Evolutionary conservation across 2,113 vertebrate genomes (phyloP).

Genomic region (Callopanchax toddi): DNA sequence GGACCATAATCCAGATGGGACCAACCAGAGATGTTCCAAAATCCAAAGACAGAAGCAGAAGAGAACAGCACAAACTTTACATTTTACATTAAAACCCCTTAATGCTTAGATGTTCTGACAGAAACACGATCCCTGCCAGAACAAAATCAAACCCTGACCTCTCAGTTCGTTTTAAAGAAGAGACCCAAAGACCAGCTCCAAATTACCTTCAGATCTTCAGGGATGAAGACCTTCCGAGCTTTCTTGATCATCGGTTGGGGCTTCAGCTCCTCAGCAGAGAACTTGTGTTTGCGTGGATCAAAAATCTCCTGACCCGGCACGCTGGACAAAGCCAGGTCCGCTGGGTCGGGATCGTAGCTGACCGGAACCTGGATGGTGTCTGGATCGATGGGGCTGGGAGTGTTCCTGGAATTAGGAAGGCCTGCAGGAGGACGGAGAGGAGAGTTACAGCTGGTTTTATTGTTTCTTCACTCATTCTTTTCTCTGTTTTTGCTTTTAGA

Average conservation of each 20-base stretch:
- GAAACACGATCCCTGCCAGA: too few relatives aligned
- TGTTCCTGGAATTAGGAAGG: constrained; percentile 80
- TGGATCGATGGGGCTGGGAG: constrained; percentile 95
- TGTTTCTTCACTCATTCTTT: not conserved
- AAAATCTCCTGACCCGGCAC: constrained; percentile 98
- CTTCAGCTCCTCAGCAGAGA: constrained; percentile 95
- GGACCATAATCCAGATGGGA: too few relatives aligned
- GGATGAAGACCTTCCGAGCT: constrained; percentile 96
- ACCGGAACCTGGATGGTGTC: constrained; percentile 94
- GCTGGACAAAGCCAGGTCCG: constrained; percentile 96
- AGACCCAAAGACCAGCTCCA: not conserved
- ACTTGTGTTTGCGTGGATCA: constrained; percentile 96
- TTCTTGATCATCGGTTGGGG: constrained; percentile 99
- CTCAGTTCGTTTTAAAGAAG: not conserved
- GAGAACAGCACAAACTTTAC: too few relatives aligned
- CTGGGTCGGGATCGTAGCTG: constrained; percentile 93
- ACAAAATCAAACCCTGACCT: too few relatives aligned
- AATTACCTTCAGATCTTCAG: constrained; percentile 95
- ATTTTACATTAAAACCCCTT: too few relatives aligned
- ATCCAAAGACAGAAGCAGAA: too few relatives aligned
- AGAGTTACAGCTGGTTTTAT: not conserved
- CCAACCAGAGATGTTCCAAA: too few relatives aligned
- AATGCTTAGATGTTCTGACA: too few relatives aligned
- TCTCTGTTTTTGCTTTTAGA: not conserved
- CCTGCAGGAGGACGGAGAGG: not conserved